Evolutionary conservation across 2,113 vertebrate genomes (phyloP).

Genomic region (Rhynchopsitta pachyrhyncha): DNA sequence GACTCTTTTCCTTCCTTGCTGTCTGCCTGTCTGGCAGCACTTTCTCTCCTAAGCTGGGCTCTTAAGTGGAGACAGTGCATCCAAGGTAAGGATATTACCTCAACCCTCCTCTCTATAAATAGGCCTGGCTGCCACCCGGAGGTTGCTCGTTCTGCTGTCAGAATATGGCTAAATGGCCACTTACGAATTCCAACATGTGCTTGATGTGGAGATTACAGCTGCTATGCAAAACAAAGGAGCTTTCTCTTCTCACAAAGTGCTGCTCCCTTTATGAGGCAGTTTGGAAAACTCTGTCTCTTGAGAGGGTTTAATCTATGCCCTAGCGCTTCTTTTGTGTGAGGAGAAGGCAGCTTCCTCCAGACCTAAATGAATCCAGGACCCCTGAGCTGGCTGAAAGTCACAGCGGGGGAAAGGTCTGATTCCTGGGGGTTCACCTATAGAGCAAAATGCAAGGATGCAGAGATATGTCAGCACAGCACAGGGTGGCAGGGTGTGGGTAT

Average conservation of each 20-base stretch:
- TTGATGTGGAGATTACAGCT: slow-evolving; percentile 66
- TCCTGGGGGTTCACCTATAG: neutral
- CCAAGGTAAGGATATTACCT: slow-evolving; percentile 58
- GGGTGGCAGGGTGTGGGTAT: neutral
- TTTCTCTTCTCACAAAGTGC: slow-evolving; percentile 1
- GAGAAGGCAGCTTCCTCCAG: neutral
- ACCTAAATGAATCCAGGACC: neutral
- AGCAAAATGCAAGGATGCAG: neutral
- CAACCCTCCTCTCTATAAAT: slow-evolving; percentile 67
- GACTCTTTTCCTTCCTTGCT: slow-evolving; percentile 7
- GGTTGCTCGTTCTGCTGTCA: slow-evolving; percentile 53
- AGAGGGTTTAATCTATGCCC: slow-evolving; percentile 26
- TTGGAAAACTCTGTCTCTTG: slow-evolving; percentile 6
- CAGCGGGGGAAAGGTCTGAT: neutral
- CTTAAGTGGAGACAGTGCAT: slow-evolving; percentile 52
- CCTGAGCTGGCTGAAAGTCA: neutral
- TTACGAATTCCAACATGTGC: slow-evolving; percentile 47
- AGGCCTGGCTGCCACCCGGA: slow-evolving; percentile 38
- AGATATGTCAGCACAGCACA: neutral
- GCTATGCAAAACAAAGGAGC: slow-evolving; percentile 54
- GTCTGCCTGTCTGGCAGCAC: slow-evolving; percentile 34
- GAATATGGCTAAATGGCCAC: slow-evolving; percentile 59
- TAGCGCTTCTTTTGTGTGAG: slow-evolving; percentile 14
- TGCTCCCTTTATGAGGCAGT: slow-evolving; percentile 37
- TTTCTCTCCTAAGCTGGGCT: slow-evolving; percentile 31